Percentiles rank a stretch among this genome's conserved stretches.
Conservation (phyloP, 2,797 vertebrate species). For the Sebastiscus albofasciatus region DNA sequence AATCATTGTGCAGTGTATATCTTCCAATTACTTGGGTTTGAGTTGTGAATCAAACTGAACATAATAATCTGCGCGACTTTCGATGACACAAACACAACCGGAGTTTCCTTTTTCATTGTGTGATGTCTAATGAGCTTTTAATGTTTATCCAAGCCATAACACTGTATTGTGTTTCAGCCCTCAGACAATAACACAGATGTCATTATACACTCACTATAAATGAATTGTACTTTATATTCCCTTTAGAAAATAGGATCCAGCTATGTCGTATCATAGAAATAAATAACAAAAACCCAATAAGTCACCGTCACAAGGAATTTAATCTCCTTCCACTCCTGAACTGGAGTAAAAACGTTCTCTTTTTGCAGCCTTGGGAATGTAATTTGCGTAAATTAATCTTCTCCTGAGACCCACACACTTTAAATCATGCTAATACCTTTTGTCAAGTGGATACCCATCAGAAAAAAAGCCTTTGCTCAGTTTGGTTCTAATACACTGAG, state of each 20-base stretch:
- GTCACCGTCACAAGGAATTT: slow-evolving; percentile 44
- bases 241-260: slow-evolving; percentile 14
- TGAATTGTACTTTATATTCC: slow-evolving; percentile 27
- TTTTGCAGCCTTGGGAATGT: slow-evolving; percentile 26
- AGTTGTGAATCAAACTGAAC: neutral
- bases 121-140: neutral
- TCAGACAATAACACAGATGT: slow-evolving; percentile 30
- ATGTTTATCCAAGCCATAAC: slow-evolving; percentile 3
- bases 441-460: slow-evolving; percentile 50
- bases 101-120: neutral
- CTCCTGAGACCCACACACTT: slow-evolving; percentile 48
- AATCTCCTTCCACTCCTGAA: slow-evolving; percentile 55
- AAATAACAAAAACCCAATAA: slow-evolving; percentile 54
- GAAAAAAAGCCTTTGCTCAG: slow-evolving; percentile 23
- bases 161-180: slow-evolving; percentile 10
- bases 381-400: slow-evolving; percentile 54
- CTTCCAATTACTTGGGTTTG: neutral
- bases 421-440: slow-evolving; percentile 64
- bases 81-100: neutral
- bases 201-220: slow-evolving; percentile 14
- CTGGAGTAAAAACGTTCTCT: slow-evolving; percentile 27
- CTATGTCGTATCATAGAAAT: slow-evolving; percentile 6
- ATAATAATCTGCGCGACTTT: neutral
- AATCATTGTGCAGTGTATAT: neutral
- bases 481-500: slow-evolving; percentile 20